phyloP scores from a whole-genome alignment of 2,888 invertebrate genomes.

The Trissolcus brochymenae region DNA sequence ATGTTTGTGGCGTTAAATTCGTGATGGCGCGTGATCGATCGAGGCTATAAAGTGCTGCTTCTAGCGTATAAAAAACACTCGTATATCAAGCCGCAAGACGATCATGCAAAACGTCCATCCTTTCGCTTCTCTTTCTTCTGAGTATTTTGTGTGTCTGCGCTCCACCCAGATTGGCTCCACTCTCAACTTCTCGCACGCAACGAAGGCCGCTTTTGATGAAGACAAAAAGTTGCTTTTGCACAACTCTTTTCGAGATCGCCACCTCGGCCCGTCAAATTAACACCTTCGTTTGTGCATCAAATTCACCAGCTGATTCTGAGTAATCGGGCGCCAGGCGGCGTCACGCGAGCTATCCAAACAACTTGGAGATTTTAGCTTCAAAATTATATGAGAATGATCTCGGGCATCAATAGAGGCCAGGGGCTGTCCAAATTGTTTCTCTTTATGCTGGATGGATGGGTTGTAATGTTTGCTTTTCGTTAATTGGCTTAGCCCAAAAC shows the following conservation, averaged over 20 bases:
- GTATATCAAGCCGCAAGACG: constrained; percentile 32
- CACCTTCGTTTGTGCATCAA: constrained; percentile 33
- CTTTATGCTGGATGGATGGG: constrained; percentile 19
- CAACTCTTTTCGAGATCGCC: constrained; percentile 29
- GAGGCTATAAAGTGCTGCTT: constrained; percentile 30
- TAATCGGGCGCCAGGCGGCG: constrained; percentile 7
- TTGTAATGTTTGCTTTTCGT: constrained; percentile 25
- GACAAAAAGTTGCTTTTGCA: constrained; percentile 32
- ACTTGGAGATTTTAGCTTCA: constrained; percentile 9
- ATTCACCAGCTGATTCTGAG: constrained; percentile 9
- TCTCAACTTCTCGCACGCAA: background rate
- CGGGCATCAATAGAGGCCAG: constrained; percentile 18
- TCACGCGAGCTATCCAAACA: constrained; percentile 51
- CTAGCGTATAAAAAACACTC: constrained; percentile 23
- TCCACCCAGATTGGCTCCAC: constrained; percentile 17
- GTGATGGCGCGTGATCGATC: constrained; percentile 50
- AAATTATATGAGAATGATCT: constrained; percentile 16
- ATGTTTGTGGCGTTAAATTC: constrained; percentile 41
- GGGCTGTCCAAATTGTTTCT: constrained; percentile 24
- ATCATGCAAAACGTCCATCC: constrained; percentile 48
- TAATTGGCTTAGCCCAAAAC: constrained; percentile 23
- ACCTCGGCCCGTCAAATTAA: constrained; percentile 43
- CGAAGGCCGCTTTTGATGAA: constrained; percentile 18
- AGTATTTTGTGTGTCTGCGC: constrained; percentile 17
- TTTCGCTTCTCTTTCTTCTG: constrained; percentile 27